These are phyloP conservation scores for Bombus fervidus DNA, from an alignment of 1,140 invertebrate genomes.

Conservation along the genomic window DNA sequence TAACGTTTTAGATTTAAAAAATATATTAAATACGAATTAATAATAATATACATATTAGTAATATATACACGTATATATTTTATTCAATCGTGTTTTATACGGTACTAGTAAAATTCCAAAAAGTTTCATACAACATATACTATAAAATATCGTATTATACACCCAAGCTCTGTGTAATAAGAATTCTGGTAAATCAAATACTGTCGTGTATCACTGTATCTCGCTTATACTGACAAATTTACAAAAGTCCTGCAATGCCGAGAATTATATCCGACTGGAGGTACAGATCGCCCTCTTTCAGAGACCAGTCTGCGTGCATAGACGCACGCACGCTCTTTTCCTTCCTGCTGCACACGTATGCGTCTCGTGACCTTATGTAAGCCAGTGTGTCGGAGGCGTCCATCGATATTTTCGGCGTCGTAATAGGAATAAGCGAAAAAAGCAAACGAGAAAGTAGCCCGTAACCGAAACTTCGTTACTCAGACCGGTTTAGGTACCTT, in stretches of 20 bases:
- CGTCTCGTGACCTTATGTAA: constrained; percentile 60
- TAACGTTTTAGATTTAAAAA: too few relatives aligned
- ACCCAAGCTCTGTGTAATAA: too few relatives aligned
- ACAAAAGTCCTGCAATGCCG: neutral
- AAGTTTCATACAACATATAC: too few relatives aligned
- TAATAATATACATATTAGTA: too few relatives aligned
- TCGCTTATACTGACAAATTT: neutral
- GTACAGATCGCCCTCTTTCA: constrained; percentile 20
- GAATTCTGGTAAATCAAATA: neutral
- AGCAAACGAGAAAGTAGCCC: constrained; percentile 29
- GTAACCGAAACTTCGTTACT: constrained; percentile 23
- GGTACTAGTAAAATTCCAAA: too few relatives aligned
- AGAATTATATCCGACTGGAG: neutral
- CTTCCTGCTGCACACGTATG: constrained; percentile 16
- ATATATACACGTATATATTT: too few relatives aligned
- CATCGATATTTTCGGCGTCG: constrained; percentile 47
- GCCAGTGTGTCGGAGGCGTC: constrained; percentile 61
- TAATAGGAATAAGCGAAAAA: constrained; percentile 32
- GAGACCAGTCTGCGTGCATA: constrained; percentile 34
- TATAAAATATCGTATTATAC: too few relatives aligned
- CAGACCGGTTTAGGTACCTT: constrained; percentile 17
- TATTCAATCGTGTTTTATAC: too few relatives aligned
- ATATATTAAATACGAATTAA: too few relatives aligned
- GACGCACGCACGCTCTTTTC: constrained; percentile 18
- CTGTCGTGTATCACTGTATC: neutral